These are phyloP conservation scores for Lepidocolaptes lacrymiger DNA, from an alignment of 2,797 vertebrate genomes.

Conservation along the genomic window DNA sequence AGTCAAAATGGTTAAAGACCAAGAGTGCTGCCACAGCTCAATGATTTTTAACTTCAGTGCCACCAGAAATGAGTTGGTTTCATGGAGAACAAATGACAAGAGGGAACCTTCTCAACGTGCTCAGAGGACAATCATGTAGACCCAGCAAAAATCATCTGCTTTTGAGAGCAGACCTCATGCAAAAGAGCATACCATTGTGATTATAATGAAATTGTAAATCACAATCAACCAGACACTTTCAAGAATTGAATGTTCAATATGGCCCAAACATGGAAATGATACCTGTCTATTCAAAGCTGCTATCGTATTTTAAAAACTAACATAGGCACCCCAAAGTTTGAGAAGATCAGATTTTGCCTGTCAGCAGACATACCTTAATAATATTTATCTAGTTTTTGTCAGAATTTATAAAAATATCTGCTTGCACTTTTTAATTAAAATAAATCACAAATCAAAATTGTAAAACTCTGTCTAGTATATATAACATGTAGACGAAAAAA, in stretches of 20 bases:
- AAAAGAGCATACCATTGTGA: not conserved
- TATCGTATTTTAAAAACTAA: not conserved
- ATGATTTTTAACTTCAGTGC: not conserved
- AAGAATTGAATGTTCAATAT: not conserved
- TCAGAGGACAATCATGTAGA: not conserved
- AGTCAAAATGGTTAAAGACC: not conserved
- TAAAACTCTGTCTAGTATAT: not conserved
- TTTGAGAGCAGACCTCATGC: not conserved
- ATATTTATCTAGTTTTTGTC: not conserved
- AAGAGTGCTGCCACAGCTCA: not conserved
- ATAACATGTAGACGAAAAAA: not conserved
- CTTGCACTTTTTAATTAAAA: not conserved
- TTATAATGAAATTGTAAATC: not conserved
- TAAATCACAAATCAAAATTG: not conserved
- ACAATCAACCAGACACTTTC: not conserved
- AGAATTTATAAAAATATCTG: not conserved
- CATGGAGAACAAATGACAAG: not conserved
- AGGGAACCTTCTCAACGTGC: not conserved
- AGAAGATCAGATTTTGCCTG: not conserved
- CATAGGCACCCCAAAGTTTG: not conserved
- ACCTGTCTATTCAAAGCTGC: not conserved
- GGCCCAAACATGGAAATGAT: not conserved
- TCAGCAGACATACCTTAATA: not conserved
- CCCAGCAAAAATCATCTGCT: not conserved
- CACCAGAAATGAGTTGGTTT: not conserved